Conservation (phyloP, 2,113 vertebrate genomes). For the Nothobranchius furzeri region DNA sequence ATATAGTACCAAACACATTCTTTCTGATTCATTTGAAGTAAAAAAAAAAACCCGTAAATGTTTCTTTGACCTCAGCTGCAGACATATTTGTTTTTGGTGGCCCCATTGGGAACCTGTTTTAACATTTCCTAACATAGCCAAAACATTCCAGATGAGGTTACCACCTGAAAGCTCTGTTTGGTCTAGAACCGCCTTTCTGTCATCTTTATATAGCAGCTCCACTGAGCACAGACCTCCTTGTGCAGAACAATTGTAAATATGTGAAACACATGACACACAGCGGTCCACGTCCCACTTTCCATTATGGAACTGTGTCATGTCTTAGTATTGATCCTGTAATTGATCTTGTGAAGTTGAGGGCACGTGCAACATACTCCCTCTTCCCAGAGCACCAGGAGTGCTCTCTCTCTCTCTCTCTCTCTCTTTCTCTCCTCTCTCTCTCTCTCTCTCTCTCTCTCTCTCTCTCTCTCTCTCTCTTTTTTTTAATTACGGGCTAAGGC, state of each 20-base stretch:
- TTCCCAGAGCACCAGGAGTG: conserved; percentile 57
- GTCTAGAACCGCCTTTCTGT: conserved; percentile 24
- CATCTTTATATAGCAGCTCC: conserved; percentile 24
- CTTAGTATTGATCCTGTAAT: conserved; percentile 65
- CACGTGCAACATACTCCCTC: conserved; percentile 63
- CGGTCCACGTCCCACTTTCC: conserved; percentile 46
- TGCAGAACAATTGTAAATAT: conserved; percentile 54
- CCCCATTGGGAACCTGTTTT: not conserved
- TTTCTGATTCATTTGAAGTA: no score
- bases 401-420: conserved; percentile 22
- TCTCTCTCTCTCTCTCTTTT: conserved; percentile 23
- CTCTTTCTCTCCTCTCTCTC: conserved; percentile 48
- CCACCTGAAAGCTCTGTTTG: conserved; percentile 42
- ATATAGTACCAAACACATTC: no score
- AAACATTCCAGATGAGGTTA: conserved; percentile 37
- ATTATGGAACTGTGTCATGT: conserved; percentile 70
- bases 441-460: conserved; percentile 21
- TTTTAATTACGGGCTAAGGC: conserved; percentile 74
- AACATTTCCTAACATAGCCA: conserved; percentile 8
- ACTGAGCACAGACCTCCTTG: conserved; percentile 26
- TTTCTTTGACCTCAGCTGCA: no score
- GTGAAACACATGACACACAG: conserved; percentile 50
- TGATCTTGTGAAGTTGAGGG: conserved; percentile 69
- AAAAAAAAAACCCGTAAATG: no score
- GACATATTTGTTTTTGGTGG: not conserved